phyloP scores from a whole-genome alignment of 2,797 vertebrate genomes.

The Rhynchonycteris naso region DNA sequence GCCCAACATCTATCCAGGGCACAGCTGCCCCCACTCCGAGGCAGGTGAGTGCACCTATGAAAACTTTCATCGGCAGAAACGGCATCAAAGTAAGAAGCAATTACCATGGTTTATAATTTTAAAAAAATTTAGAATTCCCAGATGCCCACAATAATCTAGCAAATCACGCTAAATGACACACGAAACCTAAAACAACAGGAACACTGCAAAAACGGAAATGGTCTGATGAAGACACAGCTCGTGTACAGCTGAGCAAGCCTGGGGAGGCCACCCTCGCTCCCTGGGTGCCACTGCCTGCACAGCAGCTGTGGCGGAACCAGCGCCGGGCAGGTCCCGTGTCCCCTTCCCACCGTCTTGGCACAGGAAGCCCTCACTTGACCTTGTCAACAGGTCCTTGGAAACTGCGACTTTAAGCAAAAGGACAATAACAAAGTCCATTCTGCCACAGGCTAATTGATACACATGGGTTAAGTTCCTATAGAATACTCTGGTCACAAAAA shows the following conservation, averaged over 20 bases:
- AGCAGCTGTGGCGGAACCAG: accelerated
- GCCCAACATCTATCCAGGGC: not conserved
- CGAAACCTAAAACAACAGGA: not conserved
- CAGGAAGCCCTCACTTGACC: not conserved
- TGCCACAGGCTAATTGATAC: not conserved
- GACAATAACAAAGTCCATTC: not conserved
- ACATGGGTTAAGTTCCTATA: not conserved
- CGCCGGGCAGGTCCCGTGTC: not conserved
- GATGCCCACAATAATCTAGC: too few species aligned
- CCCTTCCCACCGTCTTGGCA: accelerated
- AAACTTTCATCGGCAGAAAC: accelerated
- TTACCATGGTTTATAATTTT: not conserved
- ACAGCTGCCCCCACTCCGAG: accelerated
- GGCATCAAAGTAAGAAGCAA: too few species aligned
- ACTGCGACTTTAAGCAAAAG: not conserved
- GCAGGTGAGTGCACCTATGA: accelerated
- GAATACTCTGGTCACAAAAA: not conserved
- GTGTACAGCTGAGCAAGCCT: accelerated
- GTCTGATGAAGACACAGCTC: accelerated
- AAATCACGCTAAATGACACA: not conserved
- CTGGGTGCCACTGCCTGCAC: accelerated
- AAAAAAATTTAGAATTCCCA: not conserved
- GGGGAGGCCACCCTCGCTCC: not conserved
- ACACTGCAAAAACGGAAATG: accelerated
- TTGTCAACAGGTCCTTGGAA: not conserved